A percentile compares a stretch with the other conserved stretches of the same genome.
Conservation (phyloP, 1,140 invertebrate genomes). For the Drosophila seguyi region DNA sequence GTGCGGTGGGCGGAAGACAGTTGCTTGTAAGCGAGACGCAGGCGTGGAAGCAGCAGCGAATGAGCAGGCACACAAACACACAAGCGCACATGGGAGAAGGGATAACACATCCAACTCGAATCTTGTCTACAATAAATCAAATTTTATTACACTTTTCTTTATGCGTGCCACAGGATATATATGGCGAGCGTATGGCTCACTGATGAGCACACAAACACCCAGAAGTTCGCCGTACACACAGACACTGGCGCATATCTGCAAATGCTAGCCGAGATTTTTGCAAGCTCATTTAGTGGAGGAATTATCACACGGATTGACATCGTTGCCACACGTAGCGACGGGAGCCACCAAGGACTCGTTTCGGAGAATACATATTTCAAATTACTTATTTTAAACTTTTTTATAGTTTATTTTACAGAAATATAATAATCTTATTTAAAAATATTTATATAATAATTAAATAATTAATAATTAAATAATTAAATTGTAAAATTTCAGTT, state of each 20-base stretch:
- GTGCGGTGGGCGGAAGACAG: slow-evolving; percentile 42
- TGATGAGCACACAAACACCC: slow-evolving; percentile 73
- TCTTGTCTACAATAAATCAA: slow-evolving; percentile 85
- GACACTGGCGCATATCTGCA: slow-evolving; percentile 17
- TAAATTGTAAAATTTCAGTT: no score
- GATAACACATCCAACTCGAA: slow-evolving; percentile 82
- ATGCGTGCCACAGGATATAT: slow-evolving; percentile 83
- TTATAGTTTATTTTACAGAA: no score
- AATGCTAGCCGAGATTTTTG: slow-evolving; percentile 40
- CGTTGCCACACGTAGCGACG: background rate
- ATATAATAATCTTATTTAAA: background rate
- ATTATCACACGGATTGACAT: slow-evolving; percentile 47
- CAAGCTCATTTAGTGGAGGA: slow-evolving; percentile 42
- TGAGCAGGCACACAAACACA: slow-evolving; percentile 60
- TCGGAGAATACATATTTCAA: background rate
- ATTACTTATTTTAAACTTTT: background rate
- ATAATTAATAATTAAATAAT: no score
- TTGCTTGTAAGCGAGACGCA: slow-evolving; percentile 57
- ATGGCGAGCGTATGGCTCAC: slow-evolving; percentile 80
- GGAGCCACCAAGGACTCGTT: background rate
- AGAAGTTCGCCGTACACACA: slow-evolving; percentile 22
- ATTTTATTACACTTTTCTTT: slow-evolving; percentile 85
- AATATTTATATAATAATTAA: no score
- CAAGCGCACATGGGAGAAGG: slow-evolving; percentile 17
- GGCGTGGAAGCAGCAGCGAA: slow-evolving; percentile 78